Base-by-base conservation (phyloP, 2,113 vertebrate species). In the Gymnobelideus leadbeateri region DNA sequence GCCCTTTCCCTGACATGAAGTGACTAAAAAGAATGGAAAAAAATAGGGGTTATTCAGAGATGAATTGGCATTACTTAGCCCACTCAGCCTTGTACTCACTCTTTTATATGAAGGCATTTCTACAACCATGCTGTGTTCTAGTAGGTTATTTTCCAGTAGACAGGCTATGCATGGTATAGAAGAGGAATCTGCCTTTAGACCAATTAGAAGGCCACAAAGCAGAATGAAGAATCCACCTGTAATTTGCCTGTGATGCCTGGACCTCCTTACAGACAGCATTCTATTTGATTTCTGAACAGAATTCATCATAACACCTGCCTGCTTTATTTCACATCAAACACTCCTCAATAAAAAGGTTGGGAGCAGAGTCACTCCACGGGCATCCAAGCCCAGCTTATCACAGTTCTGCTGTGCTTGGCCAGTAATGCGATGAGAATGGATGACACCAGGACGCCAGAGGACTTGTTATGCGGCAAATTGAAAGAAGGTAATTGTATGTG, bases 191-290 rank as follows among this genome's bases (percentile, higher is more conserved):
- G 95, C 51, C 57, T 97, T 97, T 94, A 94, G 93, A 94, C 54
- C 95, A 95, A 90, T 52, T 93, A 95, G 95, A 97, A 96, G 93
- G 97, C 96, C 94, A 92, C 89, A 96, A 96, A 98, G 92, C 84
- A 94, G 96, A 93, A 89, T 92, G 95, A 95, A 47, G 46, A 52
- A 89, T 97, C 89, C 95, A 91, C 94, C 97, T 96, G 95, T 96
- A 92, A 93, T 8, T 51, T 90, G 68, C 84, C 51, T 91, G 90
- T 97, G 95, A 93, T 94, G 94, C 95, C 95, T 94, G 94, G 96
- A 95, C 92, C 84, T 95, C 92, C 91, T 92, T 57, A 57, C 46
- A 95, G 91, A 57, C 94, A 94, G 28, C 89, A 53, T 95, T 94
- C 92, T 93, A 90, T 95, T 96, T 96, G 57, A 92, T 54, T 94